Evolutionary conservation across 2,888 invertebrate genomes (phyloP).

Genomic region (Desoria tigrina): DNA sequence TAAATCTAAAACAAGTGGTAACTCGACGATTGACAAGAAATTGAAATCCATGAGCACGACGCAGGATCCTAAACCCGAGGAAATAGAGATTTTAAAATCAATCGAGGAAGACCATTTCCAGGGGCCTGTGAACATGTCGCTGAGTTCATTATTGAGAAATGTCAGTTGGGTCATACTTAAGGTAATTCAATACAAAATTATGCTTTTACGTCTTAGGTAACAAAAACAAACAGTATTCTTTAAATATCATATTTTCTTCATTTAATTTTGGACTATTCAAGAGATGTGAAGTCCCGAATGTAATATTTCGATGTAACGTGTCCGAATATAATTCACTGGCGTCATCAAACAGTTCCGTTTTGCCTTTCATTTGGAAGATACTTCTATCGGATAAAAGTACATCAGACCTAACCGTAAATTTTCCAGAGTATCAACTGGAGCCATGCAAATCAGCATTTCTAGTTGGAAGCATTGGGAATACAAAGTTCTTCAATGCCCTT

Average conservation of each 20-base stretch:
- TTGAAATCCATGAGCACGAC: neutral
- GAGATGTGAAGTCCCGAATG: neutral
- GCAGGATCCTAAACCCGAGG: neutral
- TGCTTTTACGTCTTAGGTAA: no score
- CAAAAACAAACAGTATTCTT: neutral
- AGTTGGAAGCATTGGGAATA: neutral
- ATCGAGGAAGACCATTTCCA: slow-evolving; percentile 1
- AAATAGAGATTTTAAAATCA: slow-evolving; percentile 9
- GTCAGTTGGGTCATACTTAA: neutral
- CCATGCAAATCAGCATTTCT: neutral
- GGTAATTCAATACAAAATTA: neutral
- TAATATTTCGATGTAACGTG: neutral
- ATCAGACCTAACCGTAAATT: neutral
- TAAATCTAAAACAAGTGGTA: no score
- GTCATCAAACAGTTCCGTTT: neutral
- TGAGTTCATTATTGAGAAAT: neutral
- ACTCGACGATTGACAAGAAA: neutral
- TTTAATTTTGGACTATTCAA: no score
- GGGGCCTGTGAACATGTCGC: slow-evolving; percentile 1
- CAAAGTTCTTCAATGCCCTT: neutral
- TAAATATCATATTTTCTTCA: no score
- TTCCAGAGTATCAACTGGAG: neutral
- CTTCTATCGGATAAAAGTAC: neutral
- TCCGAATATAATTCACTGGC: neutral
- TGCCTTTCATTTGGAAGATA: neutral